Percentiles rank a stretch among this genome's conserved stretches.
These are phyloP conservation scores for Aldrovandia affinis DNA, from an alignment of 2,797 vertebrate genomes.

Conservation along the genomic window DNA sequence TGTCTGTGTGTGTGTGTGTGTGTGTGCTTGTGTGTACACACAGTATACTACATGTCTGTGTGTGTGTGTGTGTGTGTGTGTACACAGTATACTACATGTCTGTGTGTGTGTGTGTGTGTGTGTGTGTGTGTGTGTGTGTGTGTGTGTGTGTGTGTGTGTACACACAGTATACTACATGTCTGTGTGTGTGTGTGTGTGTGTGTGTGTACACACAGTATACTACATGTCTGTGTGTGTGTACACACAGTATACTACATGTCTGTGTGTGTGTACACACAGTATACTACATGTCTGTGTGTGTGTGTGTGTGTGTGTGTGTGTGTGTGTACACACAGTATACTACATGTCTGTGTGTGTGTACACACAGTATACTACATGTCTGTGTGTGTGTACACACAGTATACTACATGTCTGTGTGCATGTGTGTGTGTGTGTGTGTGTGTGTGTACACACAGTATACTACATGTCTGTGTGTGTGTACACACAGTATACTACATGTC, in stretches of 20 bases:
- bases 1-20: neutral
- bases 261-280: no score
- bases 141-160: neutral
- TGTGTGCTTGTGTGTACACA: no score
- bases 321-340: neutral
- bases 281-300: neutral
- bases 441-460: neutral
- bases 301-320: slow-evolving; percentile 3
- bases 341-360: neutral
- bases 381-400: no score
- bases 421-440: slow-evolving; percentile 3
- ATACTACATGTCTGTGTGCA: neutral
- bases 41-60: no score
- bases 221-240: neutral
- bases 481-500: neutral
- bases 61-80: neutral
- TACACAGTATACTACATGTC: no score
- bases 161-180: no score
- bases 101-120: neutral
- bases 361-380: no score
- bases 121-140: neutral
- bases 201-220: neutral
- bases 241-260: no score
- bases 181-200: neutral
- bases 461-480: neutral